Base-by-base conservation (phyloP, 53 echinoderm and acorn worm genomes). In the Antedon mediterranea region DNA sequence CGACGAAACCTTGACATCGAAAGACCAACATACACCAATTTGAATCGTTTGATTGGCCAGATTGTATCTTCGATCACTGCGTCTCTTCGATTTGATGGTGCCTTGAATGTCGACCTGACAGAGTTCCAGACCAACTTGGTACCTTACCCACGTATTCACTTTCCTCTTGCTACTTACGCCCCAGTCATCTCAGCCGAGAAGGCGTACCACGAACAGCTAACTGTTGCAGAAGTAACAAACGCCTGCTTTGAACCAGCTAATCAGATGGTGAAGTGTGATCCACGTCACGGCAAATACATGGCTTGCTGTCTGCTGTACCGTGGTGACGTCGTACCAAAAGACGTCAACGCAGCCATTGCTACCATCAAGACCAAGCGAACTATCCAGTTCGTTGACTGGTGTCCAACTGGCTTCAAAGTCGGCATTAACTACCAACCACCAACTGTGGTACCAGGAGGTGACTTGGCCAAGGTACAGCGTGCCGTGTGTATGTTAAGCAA, bases 321-420 rank as follows among this genome's bases (percentile, higher is more conserved):
- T 77, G 93, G 93, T 75, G 93, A 93, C 81, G 90, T 93, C 31
- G 90, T 93, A 77, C 90, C 93, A 76, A 88, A 90, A 72, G 93
- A 93, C 79, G 93, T 93, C 86, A 93, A 90, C 78, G 88, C 88
- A 73, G 89, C 93, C 73, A 93, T 93, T 71, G 90, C 93, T 44
- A 85, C 79, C 76, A 87, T 93, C 85, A 93, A 93, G 76, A 93
- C 93, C 86, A 93, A 93, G 79, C 85, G 93, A 71, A 76, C 88
- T 85, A 90, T 93, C 85, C 93, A 93, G 82, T 93, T 93, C 72
- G 93, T 93, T 71, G 93, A 93, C 86, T 93, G 93, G 93, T 93
- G 93, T 81, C 93, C 93, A 84, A 93, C 93, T 86, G 93, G 93
- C 34, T 93, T 93, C 93, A 89, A 86, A 78, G 89, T 89, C 70